These are phyloP conservation scores for Xenopus laevis DNA, from an alignment of 2,113 vertebrate genomes.

Conservation along the genomic window DNA sequence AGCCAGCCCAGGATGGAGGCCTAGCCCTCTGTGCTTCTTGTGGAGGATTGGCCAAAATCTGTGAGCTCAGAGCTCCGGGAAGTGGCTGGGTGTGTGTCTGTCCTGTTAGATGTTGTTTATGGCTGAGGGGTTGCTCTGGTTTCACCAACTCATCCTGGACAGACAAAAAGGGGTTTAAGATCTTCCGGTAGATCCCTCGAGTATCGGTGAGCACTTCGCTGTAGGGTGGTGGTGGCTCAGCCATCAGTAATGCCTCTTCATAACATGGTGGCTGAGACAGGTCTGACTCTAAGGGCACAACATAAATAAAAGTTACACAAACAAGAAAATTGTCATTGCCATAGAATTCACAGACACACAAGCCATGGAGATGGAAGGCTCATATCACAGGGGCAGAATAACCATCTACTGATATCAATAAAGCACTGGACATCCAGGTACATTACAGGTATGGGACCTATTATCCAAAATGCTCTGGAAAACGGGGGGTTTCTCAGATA, in stretches of 20 bases:
- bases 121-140: constrained; percentile 76
- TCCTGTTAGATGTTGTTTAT: constrained; percentile 80
- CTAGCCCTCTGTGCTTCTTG: constrained; percentile 66
- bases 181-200: constrained; percentile 78
- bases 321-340: neutral
- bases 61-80: constrained; percentile 65
- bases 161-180: constrained; percentile 70
- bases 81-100: constrained; percentile 64
- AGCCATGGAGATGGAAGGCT: too few relatives aligned
- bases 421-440: too few relatives aligned
- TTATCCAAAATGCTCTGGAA: too few relatives aligned
- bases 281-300: constrained; percentile 70
- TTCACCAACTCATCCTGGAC: constrained; percentile 69
- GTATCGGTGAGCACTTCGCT: constrained; percentile 89
- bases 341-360: too few relatives aligned
- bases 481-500: too few relatives aligned
- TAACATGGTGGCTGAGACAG: constrained; percentile 88
- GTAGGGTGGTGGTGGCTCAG: constrained; percentile 90
- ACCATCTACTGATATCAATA: too few relatives aligned
- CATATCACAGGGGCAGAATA: too few relatives aligned
- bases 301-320: constrained; percentile 10
- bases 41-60: constrained; percentile 65
- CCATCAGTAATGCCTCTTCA: constrained; percentile 93
- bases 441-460: too few relatives aligned
- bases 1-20: constrained; percentile 77